Base-by-base conservation (phyloP, 2,113 vertebrate species). In the Camelus dromedarius region DNA sequence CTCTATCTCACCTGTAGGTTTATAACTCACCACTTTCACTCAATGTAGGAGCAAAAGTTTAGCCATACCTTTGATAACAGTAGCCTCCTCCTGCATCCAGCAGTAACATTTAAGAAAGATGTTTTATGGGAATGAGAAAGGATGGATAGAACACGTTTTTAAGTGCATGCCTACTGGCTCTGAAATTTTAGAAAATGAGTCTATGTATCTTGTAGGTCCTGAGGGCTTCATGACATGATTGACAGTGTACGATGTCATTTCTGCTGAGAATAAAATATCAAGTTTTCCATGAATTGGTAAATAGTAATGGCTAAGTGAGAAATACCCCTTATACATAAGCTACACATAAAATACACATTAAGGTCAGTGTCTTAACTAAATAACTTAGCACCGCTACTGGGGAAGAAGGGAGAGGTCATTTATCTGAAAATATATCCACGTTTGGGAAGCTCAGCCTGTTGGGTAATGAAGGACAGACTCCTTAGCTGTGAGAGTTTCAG, bases 131-230 rank as follows among this genome's bases (percentile, higher is more conserved):
- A 92, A 26, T 48, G 32, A 85, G 75, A 91, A 64, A 14, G 10
- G 10, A 30, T 73, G 8, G 3, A 26, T 30, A 95, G 32, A 69
- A 84, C 90, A 83, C 35, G 15, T 89, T 79, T 88, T 86, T 70
- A 70, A 89, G 52, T 50, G 32, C 76, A 56, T 88, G 16, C 19
- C 38, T 89, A 15, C 20, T 89, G 83, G 48, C n/a, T 77, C 28
- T 80, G 54, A 72, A 64, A 64, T 30, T 66, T 95, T 80, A 64
- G 32, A 86, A 90, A 67, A 84, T 56, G 72, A 93, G 19, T 72
- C 66, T 67, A 0, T 64, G 19, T 69, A 30, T 80, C 73, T 88
- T 72, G 15, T 54, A 77, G 19, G 18, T 58, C 30, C 30, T 38
- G 5, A 16, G 48, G 15, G 0, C 30, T 62, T 91, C 46, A 66